These are phyloP conservation scores for Eupristina koningsbergeri DNA, from an alignment of 1,140 invertebrate genomes.

Conservation along the genomic window DNA sequence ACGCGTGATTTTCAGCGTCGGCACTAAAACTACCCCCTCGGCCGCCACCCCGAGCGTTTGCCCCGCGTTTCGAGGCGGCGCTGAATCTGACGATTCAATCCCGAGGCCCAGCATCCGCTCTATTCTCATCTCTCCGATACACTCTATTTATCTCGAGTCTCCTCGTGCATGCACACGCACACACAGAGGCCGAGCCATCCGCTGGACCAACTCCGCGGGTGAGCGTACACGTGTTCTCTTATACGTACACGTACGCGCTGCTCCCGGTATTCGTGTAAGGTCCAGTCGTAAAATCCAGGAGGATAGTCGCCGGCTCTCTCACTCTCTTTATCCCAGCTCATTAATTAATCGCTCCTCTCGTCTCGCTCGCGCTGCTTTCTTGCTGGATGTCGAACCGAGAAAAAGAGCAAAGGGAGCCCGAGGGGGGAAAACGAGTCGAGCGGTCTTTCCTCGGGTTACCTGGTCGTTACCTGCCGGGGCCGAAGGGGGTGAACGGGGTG, in stretches of 20 bases:
- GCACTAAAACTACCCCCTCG: not conserved
- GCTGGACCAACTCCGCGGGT: not conserved
- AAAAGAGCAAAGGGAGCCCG: not conserved
- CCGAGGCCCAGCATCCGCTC: not conserved
- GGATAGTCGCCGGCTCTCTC: too few relatives aligned
- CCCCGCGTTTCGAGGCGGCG: not conserved
- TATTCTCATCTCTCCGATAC: not conserved
- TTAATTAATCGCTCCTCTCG: constrained; percentile 54
- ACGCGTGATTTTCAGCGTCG: too few relatives aligned
- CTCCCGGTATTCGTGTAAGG: constrained; percentile 25
- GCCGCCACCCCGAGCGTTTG: too few relatives aligned
- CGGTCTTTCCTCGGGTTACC: constrained; percentile 35
- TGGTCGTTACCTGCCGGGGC: constrained; percentile 12
- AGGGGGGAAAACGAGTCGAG: constrained; percentile 25
- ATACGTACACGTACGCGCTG: not conserved
- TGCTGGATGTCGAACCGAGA: not conserved
- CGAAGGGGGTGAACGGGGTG: not conserved
- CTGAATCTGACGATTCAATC: constrained; percentile 21
- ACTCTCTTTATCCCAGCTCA: constrained; percentile 32
- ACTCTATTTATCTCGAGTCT: constrained; percentile 6
- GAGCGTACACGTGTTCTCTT: constrained; percentile 26
- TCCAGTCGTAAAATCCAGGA: constrained; percentile 9
- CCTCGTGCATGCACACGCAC: not conserved
- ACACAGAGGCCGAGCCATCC: not conserved
- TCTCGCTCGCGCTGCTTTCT: constrained; percentile 2